Base-by-base conservation (phyloP, 2,888 invertebrate genomes). In the Plagiodera versicolora region DNA sequence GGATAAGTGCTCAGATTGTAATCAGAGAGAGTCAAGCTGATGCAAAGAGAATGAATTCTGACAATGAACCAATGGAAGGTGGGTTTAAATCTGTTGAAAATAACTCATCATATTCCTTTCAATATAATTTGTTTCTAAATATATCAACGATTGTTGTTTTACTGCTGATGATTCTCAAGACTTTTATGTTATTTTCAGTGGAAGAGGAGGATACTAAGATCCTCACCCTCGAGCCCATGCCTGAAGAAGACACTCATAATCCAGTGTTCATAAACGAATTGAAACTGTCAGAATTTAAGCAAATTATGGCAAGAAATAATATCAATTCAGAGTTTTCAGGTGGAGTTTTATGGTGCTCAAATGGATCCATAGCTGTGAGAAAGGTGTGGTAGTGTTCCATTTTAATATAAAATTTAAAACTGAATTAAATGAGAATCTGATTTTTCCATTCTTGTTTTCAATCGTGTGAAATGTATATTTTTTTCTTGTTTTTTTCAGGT, bases 331-430 rank as follows among this genome's bases (percentile, higher is more conserved):
- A 98, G 80, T 93, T 97, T 80, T 89, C 89, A 20, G 92, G 90
- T 19, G 98, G 98, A 48, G 93, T 95, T 8, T 84, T 98, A 1
- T 94, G 95, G 87, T 97, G 98, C 81, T 94, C 94, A 75, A 93
- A 94, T 79, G 92, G 92, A 39, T 90, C 90, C 0, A 86, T 98
- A 56, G 96, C 97, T 4, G 87, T 99, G 47, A 85, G 94, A 72
- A 87, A 93, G 81, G 93, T 91, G 79, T n/a, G n/a, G n/a, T n/a
- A n/a, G n/a, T n/a, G n/a, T n/a, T n/a, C n/a, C 79, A 83, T 74
- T 17, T 9, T 54, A 45, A 14, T n/a, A n/a, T n/a, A n/a, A n/a
- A n/a, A n/a, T n/a, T n/a, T n/a, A n/a, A n/a, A n/a, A n/a, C n/a
- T n/a, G n/a, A n/a, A n/a, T n/a, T n/a, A n/a, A n/a, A n/a, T n/a